Base-by-base conservation (phyloP, 2,113 vertebrate genomes). In the Mus pahari region DNA sequence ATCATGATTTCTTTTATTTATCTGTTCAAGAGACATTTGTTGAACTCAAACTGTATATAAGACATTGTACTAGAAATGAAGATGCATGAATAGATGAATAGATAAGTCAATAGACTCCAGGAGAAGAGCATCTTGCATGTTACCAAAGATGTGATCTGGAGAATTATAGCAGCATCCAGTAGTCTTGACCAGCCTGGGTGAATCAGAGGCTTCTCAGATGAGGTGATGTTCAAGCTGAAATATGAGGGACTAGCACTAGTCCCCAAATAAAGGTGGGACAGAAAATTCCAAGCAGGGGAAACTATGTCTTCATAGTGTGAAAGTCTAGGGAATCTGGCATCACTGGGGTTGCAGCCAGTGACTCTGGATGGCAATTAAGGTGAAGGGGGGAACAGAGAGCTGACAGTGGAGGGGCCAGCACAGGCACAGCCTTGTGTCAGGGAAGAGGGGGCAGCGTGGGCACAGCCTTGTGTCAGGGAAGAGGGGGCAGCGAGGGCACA, bases 1-100 rank as follows among this genome's bases (percentile, higher is more conserved):
- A 87, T 92, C 92, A 66, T 50, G 48, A 71, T 91, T 93, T 81
- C 50, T 86, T 86, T 87, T 24, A 93, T 89, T 74, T 24, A 84
- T 91, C 88, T 31, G 88, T 42, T 94, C 26, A 71, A 6, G 28
- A 71, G 81, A 92, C n/a, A 81, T 74, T 87, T 83, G 74, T 3
- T 89, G 36, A 88, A 53, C 42, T 68, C 33, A 17, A 36, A 48
- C 31, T 86, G 31, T 14, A 82, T 77, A 14, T 60, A 66, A 53
- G n/a, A 75, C 16, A 58, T 71, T 93, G 53, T 66, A 58, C n/a
- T 82, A 82, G 78, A 92, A 94, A 53, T 48, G 26, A 92, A 81
- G 14, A 39, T 55, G 22, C 62, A 39, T 45, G 42, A 89, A 60
- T 73, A 79, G 8, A 36, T 39, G 5, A 17, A 24, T 48, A 82